Evolutionary conservation across 1,140 invertebrate species (phyloP).

Genomic region (Delia radicum): DNA sequence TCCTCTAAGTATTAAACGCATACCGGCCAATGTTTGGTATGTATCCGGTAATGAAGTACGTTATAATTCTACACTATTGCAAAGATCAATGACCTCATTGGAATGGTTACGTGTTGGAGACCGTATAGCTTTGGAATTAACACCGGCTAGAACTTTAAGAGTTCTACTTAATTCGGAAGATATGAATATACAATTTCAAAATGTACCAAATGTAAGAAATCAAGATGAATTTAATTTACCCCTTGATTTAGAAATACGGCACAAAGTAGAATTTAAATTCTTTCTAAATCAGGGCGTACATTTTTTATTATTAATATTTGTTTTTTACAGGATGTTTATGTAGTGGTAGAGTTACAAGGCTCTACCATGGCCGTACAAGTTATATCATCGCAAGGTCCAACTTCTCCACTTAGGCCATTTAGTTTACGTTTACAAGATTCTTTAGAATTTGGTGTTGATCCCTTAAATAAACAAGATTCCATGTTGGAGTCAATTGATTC

Average conservation of each 20-base stretch:
- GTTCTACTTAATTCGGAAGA: slow-evolving; percentile 80
- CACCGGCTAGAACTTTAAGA: slow-evolving; percentile 62
- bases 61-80: slow-evolving; percentile 61
- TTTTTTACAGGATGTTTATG: slow-evolving; percentile 66
- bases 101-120: slow-evolving; percentile 78
- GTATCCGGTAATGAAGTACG: slow-evolving; percentile 67
- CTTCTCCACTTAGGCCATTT: slow-evolving; percentile 60
- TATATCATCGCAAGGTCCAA: slow-evolving; percentile 57
- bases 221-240: too few relatives aligned
- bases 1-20: slow-evolving; percentile 46
- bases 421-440: slow-evolving; percentile 65
- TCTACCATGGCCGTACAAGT: slow-evolving; percentile 66
- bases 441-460: slow-evolving; percentile 64
- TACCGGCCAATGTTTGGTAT: slow-evolving; percentile 52
- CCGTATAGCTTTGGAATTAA: slow-evolving; percentile 67
- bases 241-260: too few relatives aligned
- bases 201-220: slow-evolving; percentile 70
- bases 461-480: slow-evolving; percentile 59
- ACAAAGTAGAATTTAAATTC: too few relatives aligned
- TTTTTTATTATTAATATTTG: not conserved
- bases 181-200: slow-evolving; percentile 76
- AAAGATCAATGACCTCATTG: slow-evolving; percentile 71
- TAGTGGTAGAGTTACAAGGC: slow-evolving; percentile 73
- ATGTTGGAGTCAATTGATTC: slow-evolving; percentile 54
- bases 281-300: too few relatives aligned